These are phyloP conservation scores for Gallinago nigripennis DNA, from an alignment of 2,797 vertebrate species.

Conservation along the genomic window DNA sequence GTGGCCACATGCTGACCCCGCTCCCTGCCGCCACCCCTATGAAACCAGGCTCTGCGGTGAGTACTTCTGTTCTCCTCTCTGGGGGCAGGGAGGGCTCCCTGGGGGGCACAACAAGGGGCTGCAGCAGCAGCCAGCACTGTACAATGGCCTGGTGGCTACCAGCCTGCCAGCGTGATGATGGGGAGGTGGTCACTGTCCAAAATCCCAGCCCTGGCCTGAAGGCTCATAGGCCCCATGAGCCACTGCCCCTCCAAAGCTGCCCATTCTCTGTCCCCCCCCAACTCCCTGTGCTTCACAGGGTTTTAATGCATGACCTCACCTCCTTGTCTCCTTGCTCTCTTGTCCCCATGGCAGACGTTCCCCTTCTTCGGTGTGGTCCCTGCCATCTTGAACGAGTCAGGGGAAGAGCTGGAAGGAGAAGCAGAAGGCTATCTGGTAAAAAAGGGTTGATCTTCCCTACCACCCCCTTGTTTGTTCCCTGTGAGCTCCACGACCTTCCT, in stretches of 20 bases:
- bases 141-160: neutral
- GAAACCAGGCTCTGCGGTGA: slow-evolving; percentile 97
- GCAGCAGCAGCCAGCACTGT: neutral
- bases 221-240: accelerated
- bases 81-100: neutral
- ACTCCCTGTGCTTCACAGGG: neutral
- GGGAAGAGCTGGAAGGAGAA: slow-evolving; percentile 94
- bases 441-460: neutral
- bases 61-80: slow-evolving; percentile 62
- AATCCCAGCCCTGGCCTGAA: neutral
- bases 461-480: neutral
- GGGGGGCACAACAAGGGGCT: accelerated
- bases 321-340: neutral
- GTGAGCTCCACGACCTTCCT: neutral
- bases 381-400: slow-evolving; percentile 92
- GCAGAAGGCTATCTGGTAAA: slow-evolving; percentile 94
- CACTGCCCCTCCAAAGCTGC: neutral
- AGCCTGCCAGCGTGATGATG: neutral
- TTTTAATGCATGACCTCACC: neutral
- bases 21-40: slow-evolving; percentile 91
- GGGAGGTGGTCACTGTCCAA: neutral
- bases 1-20: slow-evolving; percentile 94
- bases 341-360: slow-evolving; percentile 82
- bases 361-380: slow-evolving; percentile 96
- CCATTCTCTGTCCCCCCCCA: neutral